A percentile compares a stretch with the other conserved stretches of the same genome.
These are phyloP conservation scores for Brachyalestes nurse DNA, from an alignment of 2,797 vertebrate genomes.

Conservation along the genomic window DNA sequence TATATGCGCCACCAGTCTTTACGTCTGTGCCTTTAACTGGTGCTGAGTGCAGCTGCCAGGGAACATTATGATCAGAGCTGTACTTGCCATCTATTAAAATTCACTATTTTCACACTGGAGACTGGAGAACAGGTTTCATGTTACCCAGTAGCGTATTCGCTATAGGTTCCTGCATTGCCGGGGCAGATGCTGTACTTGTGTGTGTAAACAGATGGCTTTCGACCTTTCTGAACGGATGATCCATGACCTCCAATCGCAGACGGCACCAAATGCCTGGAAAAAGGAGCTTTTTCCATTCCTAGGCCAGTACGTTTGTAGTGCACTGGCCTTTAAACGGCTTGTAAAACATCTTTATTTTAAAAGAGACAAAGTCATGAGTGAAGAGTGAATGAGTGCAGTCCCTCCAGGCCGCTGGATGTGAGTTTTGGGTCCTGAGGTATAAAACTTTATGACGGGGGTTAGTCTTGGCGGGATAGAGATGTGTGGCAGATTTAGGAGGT, in stretches of 20 bases:
- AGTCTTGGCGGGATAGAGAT: conserved; percentile 41
- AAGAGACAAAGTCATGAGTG: conserved; percentile 9
- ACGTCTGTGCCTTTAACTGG: conserved; percentile 26
- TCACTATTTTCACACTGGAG: conserved; percentile 29
- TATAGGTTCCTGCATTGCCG: not conserved
- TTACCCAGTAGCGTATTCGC: conserved; percentile 9
- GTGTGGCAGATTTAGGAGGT: conserved; percentile 35
- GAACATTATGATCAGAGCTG: conserved; percentile 23
- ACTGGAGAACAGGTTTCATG: conserved; percentile 5
- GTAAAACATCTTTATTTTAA: conserved; percentile 34
- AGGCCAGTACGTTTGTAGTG: not conserved
- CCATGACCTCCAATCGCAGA: conserved; percentile 27
- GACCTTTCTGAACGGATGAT: conserved; percentile 35
- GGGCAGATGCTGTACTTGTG: conserved; percentile 19
- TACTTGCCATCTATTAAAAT: conserved; percentile 51
- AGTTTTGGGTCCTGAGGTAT: conserved; percentile 32
- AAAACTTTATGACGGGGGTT: conserved; percentile 49
- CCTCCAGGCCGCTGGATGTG: conserved; percentile 15
- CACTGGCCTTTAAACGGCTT: not conserved
- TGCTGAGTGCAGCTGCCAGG: conserved; percentile 32
- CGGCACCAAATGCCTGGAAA: not conserved
- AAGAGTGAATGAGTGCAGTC: conserved; percentile 11
- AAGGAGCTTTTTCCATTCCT: not conserved
- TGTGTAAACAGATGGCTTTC: conserved; percentile 38
- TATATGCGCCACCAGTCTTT: conserved; percentile 50